Percentiles rank a stretch among this genome's conserved stretches.
Evolutionary conservation across 2,888 invertebrate species (phyloP).

Genomic region (Microplitis deprimator): DNA sequence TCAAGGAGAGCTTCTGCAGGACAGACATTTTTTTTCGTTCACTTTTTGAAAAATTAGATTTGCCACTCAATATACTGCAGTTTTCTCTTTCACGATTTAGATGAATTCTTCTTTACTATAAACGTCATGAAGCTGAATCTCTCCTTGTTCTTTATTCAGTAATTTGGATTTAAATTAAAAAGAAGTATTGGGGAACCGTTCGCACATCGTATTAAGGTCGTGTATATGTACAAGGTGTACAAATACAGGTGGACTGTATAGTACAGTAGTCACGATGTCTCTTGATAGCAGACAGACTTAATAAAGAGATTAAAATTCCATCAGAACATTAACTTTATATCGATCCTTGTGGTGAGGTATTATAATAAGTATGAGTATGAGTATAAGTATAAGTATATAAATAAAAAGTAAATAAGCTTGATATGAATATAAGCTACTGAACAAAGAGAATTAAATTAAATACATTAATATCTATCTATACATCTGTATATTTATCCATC

Average conservation of each 20-base stretch:
- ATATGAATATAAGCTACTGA: background rate
- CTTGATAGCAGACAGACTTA: background rate
- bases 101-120: no score
- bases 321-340: background rate
- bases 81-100: no score
- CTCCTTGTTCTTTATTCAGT: background rate
- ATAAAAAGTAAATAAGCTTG: background rate
- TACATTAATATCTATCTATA: background rate
- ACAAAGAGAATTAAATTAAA: background rate
- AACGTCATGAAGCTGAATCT: no score
- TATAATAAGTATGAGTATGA: no score
- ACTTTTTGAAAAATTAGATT: no score
- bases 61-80: no score
- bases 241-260: background rate
- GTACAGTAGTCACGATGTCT: background rate
- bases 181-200: no score
- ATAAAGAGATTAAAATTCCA: conserved; percentile 1
- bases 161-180: background rate
- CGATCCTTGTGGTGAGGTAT: background rate
- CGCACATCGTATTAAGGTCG: background rate
- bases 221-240: background rate
- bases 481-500: background rate
- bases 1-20: no score
- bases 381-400: no score
- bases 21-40: no score